Evolutionary conservation across 2,888 invertebrate species (phyloP).

Genomic region (Syrphus vitripennis): DNA sequence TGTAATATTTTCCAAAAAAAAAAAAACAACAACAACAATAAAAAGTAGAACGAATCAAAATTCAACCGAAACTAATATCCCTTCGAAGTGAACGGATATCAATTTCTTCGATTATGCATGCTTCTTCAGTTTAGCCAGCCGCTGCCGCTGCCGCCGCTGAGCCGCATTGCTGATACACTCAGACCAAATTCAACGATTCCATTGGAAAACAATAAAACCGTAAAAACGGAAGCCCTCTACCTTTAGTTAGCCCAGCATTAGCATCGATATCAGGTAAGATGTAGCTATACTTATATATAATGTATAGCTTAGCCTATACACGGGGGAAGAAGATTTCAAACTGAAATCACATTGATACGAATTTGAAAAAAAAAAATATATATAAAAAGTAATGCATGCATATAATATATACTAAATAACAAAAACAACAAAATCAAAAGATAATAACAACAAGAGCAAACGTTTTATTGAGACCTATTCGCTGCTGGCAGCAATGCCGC

Average conservation of each 20-base stretch:
- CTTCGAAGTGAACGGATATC: conserved; percentile 55
- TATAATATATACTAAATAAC: not conserved
- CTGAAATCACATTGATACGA: conserved; percentile 43
- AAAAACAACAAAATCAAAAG: not conserved
- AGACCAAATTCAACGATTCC: conserved; percentile 32
- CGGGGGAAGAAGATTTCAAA: not conserved
- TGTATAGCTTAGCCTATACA: too few species aligned
- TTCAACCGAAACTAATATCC: conserved; percentile 59
- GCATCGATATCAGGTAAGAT: conserved; percentile 1
- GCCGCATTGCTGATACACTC: not conserved
- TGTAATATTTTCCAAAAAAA: not conserved
- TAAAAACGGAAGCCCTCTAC: conserved; percentile 50
- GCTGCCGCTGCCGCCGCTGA: not conserved
- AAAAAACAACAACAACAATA: not conserved
- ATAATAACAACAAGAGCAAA: conserved; percentile 25
- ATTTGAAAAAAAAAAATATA: conserved; percentile 15
- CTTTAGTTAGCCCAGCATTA: not conserved
- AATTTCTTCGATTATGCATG: conserved; percentile 63
- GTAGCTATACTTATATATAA: too few species aligned
- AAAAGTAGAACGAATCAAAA: conserved; percentile 25
- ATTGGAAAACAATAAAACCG: conserved; percentile 51
- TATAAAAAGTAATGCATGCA: not conserved
- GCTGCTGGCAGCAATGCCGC: conserved; percentile 14
- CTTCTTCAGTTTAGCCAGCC: conserved; percentile 42
- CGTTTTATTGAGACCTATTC: conserved; percentile 52